A percentile compares a stretch with the other conserved stretches of the same genome.
phyloP scores from a whole-genome alignment of 2,888 invertebrate species.

The Amblyteles armatorius region DNA sequence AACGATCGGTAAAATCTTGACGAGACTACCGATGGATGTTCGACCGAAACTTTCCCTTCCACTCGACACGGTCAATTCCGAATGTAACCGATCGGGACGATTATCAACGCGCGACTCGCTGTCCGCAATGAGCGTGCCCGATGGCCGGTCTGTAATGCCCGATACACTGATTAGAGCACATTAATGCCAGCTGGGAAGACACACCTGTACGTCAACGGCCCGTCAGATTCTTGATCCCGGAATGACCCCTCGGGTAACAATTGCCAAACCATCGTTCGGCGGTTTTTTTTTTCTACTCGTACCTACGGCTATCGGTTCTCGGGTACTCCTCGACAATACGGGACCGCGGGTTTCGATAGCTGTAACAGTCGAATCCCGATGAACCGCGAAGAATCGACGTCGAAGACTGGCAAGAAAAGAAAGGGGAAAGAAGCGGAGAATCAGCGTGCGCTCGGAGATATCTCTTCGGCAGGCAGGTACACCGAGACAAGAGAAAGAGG shows the following conservation, averaged over 20 bases:
- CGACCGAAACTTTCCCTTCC: slow-evolving; percentile 29
- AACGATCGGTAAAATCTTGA: slow-evolving; percentile 5
- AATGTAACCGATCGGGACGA: neutral
- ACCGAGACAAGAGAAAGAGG: slow-evolving; percentile 51
- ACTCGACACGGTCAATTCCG: slow-evolving; percentile 3
- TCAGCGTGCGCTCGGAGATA: slow-evolving; percentile 35
- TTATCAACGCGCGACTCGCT: neutral
- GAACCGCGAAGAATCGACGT: slow-evolving; percentile 28
- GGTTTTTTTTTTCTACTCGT: neutral
- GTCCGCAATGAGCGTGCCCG: neutral
- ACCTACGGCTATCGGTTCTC: slow-evolving; percentile 6
- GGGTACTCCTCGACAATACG: slow-evolving; percentile 36
- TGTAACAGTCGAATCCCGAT: slow-evolving; percentile 19
- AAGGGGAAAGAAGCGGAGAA: slow-evolving; percentile 16
- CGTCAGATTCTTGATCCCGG: slow-evolving; percentile 52
- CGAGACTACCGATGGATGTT: slow-evolving; percentile 5
- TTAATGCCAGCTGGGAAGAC: slow-evolving; percentile 41
- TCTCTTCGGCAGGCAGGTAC: slow-evolving; percentile 50
- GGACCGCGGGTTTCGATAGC: slow-evolving; percentile 19
- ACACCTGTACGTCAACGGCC: slow-evolving; percentile 32
- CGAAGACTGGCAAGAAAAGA: slow-evolving; percentile 20
- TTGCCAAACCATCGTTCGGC: slow-evolving; percentile 54
- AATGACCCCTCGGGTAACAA: slow-evolving; percentile 46
- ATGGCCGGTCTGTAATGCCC: slow-evolving; percentile 32
- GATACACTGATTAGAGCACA: slow-evolving; percentile 49